A percentile compares a stretch with the other conserved stretches of the same genome.
Evolutionary conservation across 2,797 vertebrate species (phyloP).

Genomic region (Rhynchonycteris naso): DNA sequence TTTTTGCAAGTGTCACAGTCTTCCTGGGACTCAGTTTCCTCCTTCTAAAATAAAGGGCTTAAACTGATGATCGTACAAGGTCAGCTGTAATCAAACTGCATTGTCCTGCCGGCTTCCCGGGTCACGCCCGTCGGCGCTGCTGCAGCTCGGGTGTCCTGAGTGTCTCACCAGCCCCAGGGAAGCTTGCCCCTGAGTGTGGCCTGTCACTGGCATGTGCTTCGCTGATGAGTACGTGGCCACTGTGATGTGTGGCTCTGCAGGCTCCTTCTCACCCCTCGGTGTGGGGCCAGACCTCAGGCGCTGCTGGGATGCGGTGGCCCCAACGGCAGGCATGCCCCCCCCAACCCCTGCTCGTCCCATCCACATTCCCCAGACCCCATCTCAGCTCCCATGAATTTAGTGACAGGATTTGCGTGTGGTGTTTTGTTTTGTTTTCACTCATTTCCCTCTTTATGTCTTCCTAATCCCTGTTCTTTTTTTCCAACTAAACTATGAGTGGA

Average conservation of each 20-base stretch:
- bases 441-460: background rate
- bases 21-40: background rate
- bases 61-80: background rate
- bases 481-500: background rate
- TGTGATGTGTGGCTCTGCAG: rapidly evolving
- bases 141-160: background rate
- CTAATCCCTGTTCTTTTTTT: background rate
- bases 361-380: background rate
- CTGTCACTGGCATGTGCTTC: background rate
- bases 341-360: background rate
- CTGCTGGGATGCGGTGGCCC: background rate
- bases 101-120: background rate
- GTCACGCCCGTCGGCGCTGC: background rate
- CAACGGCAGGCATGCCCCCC: background rate
- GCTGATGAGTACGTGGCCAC: background rate
- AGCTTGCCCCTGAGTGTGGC: no score
- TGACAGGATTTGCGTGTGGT: background rate
- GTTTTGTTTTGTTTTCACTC: background rate
- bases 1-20: background rate
- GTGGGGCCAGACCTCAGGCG: background rate
- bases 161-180: background rate
- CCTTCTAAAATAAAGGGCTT: background rate
- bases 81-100: background rate
- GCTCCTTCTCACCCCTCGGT: background rate
- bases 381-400: background rate